Evolutionary conservation across 1,140 invertebrate genomes (phyloP).

Genomic region (Euwallacea similis): DNA sequence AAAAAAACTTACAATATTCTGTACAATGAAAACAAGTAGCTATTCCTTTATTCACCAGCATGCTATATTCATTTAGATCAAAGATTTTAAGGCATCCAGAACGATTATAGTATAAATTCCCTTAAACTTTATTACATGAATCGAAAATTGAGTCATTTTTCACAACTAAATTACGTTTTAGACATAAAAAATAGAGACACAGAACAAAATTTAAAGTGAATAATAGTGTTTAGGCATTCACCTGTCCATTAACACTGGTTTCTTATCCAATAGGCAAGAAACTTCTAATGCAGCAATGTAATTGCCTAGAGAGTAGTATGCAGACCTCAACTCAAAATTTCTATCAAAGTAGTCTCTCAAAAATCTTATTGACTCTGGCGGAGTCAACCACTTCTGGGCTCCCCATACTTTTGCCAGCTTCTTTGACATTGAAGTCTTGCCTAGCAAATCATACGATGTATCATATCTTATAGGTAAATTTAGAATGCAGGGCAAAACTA

Average conservation of each 20-base stretch:
- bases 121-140: too few relatives aligned
- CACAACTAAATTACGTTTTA: too few relatives aligned
- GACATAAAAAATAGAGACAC: too few relatives aligned
- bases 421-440: conserved; percentile 45
- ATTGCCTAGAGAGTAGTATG: conserved; percentile 52
- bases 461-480: not conserved
- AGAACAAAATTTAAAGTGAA: not conserved
- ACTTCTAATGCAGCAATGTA: conserved; percentile 50
- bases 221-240: conserved; percentile 12
- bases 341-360: conserved; percentile 46
- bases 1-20: too few relatives aligned
- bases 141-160: too few relatives aligned
- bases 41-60: too few relatives aligned
- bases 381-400: conserved; percentile 42
- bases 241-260: conserved; percentile 51
- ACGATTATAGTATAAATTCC: too few relatives aligned
- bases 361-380: conserved; percentile 41
- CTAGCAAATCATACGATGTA: conserved; percentile 30
- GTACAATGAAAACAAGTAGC: too few relatives aligned
- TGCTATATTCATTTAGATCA: too few relatives aligned
- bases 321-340: conserved; percentile 39
- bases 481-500: not conserved
- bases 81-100: too few relatives aligned
- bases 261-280: conserved; percentile 34
- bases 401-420: conserved; percentile 42